These are phyloP conservation scores for Gymnoscopelus braueri DNA, from an alignment of 2,797 vertebrate species.

Conservation along the genomic window DNA sequence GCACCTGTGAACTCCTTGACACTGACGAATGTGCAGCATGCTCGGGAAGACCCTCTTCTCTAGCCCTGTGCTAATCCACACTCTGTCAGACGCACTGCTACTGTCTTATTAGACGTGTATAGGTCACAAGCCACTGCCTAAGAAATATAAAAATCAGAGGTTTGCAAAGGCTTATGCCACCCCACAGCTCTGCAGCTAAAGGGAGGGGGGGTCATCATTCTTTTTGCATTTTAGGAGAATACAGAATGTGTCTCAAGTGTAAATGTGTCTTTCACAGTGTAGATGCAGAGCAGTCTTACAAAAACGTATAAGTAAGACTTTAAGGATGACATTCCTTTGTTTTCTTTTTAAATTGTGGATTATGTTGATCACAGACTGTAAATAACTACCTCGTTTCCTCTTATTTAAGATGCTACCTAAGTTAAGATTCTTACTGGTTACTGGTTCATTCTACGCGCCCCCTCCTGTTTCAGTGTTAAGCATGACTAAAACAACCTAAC, in stretches of 20 bases:
- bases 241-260: conserved; percentile 1
- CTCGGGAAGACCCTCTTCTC: conserved; percentile 49
- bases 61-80: conserved; percentile 39
- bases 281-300: too few relatives aligned
- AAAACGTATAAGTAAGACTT: too few relatives aligned
- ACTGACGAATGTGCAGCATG: conserved; percentile 60
- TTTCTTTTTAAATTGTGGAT: conserved; percentile 28
- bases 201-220: conserved; percentile 31
- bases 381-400: conserved; percentile 34
- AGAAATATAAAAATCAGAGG: conserved; percentile 39
- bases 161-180: conserved; percentile 1
- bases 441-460: not conserved
- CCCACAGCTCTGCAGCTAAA: conserved; percentile 37
- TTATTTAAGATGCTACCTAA: conserved; percentile 38
- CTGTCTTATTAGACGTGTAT: conserved; percentile 20
- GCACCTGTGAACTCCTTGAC: conserved; percentile 81
- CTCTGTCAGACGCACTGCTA: conserved; percentile 34
- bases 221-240: conserved; percentile 45
- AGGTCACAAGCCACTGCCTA: conserved; percentile 34
- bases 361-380: conserved; percentile 28
- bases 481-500: conserved; percentile 25
- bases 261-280: too few relatives aligned
- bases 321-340: too few relatives aligned
- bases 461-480: conserved; percentile 33
- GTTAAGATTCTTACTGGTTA: conserved; percentile 34